Base-by-base conservation (phyloP, 2,113 vertebrate genomes). In the Probosciger aterrimus region DNA sequence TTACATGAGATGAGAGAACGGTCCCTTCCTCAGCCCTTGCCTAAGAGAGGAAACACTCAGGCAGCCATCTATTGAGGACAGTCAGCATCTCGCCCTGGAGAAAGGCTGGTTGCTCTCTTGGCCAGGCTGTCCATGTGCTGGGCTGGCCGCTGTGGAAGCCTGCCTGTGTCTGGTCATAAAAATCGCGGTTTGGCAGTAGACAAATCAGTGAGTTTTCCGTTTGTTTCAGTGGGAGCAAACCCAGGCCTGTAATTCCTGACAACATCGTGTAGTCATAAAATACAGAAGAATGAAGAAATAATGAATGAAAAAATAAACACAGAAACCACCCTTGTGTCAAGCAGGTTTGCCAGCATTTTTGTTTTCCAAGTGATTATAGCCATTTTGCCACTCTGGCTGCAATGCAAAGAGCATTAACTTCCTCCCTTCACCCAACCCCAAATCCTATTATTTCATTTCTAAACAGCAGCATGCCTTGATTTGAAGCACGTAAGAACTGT, bases 1-100 rank as follows among this genome's bases (percentile, higher is more conserved):
- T 33, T 73, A 33, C 0, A 2, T 52, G 55, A 52, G 67, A 46
- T 30, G 46, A 86, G 27, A 24, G 39, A 70, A 60, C 0, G 1
- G 14, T 35, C 22, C 31, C 39, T 50, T 46, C 35, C 27, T n/a
- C 70, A 68, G 18, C 23, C 57, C 59, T 65, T 60, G n/a, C 46
- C 27, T 47, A 49, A 44, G 78, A 62, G 20, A 30, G 27, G n/a
- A 69, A 86, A 64, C 46, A 39, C 4, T 20, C 14, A 28, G 1
- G 6, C 28, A 82, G 16, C 13, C 30, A 25, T 70, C 39, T 83
- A 50, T 46, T 59, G 30, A 49, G 49, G 78, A 49, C 23, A 60
- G 31, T 22, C 35, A 60, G 39, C 39, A 59, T 35, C 28, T 83
- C 4, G 5, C 35, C 52, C 49, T 49, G 67, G n/a, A 65, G 62